Evolutionary conservation across 2,113 vertebrate species (phyloP).

Genomic region (Tetraodon nigroviridis): DNA sequence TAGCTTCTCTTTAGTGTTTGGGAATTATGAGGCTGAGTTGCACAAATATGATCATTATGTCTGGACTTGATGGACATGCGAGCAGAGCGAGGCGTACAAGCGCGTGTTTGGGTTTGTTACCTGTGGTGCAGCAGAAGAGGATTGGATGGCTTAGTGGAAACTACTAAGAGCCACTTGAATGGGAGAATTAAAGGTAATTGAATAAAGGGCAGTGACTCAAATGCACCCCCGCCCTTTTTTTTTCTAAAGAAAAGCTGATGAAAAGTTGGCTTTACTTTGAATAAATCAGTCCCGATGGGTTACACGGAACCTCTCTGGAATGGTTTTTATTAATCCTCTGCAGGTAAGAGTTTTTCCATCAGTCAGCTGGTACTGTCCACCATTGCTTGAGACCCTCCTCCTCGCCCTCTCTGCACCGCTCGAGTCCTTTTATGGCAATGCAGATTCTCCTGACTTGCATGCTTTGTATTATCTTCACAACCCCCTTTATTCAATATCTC

Average conservation of each 20-base stretch:
- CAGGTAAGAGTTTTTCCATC: conserved; percentile 10
- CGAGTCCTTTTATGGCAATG: conserved; percentile 62
- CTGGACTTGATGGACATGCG: conserved; percentile 56
- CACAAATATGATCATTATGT: conserved; percentile 58
- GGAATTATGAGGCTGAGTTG: conserved; percentile 50
- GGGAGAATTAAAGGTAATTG: conserved; percentile 45
- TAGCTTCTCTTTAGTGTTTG: conserved; percentile 50
- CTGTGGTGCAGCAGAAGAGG: conserved; percentile 16
- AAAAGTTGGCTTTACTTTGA: conserved; percentile 27
- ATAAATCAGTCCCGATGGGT: conserved; percentile 33
- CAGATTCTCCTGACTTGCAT: conserved; percentile 52
- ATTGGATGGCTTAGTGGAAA: conserved; percentile 47
- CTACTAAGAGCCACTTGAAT: conserved; percentile 40
- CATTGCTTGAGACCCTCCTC: conserved; percentile 17
- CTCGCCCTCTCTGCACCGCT: conserved; percentile 28
- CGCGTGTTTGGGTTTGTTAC: conserved; percentile 35
- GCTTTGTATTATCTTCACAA: conserved; percentile 60
- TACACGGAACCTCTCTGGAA: conserved; percentile 30
- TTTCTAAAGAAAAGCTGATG: conserved; percentile 23
- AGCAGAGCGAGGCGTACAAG: conserved; percentile 55
- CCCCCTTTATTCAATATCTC: conserved; percentile 56
- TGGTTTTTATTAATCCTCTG: conserved; percentile 25
- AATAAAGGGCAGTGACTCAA: conserved; percentile 19
- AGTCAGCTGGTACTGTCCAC: conserved; percentile 34
- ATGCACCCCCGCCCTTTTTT: conserved; percentile 3